phyloP scores from a whole-genome alignment of 1,140 invertebrate genomes.

The Dreissena rostriformis region DNA sequence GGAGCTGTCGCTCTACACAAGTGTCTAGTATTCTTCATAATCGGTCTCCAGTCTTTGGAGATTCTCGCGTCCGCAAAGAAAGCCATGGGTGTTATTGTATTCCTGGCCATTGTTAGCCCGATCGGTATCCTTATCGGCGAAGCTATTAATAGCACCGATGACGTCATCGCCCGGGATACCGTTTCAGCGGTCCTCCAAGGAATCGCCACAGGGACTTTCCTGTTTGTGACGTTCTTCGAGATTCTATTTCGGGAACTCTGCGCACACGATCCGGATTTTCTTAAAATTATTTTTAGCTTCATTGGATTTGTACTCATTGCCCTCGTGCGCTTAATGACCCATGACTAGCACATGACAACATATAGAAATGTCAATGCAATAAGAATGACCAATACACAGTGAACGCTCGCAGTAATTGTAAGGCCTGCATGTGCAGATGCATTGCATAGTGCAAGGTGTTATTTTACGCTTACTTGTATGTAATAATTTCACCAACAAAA shows the following conservation, averaged over 20 bases:
- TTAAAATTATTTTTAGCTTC: conserved; percentile 49
- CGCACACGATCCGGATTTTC: conserved; percentile 35
- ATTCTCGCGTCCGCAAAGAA: conserved; percentile 82
- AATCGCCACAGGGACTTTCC: conserved; percentile 92
- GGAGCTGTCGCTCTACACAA: conserved; percentile 86
- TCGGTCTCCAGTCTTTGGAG: conserved; percentile 86
- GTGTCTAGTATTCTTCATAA: conserved; percentile 89
- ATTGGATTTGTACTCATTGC: conserved; percentile 62
- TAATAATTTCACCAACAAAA: no score
- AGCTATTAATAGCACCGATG: conserved; percentile 79
- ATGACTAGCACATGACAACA: conserved; percentile 25
- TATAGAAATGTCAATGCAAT: no score
- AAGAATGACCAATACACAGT: no score
- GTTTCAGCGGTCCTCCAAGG: conserved; percentile 83
- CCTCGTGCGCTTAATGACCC: conserved; percentile 42
- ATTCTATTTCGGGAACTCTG: conserved; percentile 85
- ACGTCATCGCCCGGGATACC: conserved; percentile 68
- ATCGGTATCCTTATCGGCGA: conserved; percentile 84
- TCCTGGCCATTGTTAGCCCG: conserved; percentile 87
- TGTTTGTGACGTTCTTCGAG: conserved; percentile 96
- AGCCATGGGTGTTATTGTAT: conserved; percentile 58
- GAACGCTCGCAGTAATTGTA: no score
- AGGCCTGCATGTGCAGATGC: no score
- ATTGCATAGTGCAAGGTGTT: no score
- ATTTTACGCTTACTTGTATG: no score